Evolutionary conservation across 1,140 invertebrate genomes (phyloP).

Genomic region (Drosophila tropicalis): DNA sequence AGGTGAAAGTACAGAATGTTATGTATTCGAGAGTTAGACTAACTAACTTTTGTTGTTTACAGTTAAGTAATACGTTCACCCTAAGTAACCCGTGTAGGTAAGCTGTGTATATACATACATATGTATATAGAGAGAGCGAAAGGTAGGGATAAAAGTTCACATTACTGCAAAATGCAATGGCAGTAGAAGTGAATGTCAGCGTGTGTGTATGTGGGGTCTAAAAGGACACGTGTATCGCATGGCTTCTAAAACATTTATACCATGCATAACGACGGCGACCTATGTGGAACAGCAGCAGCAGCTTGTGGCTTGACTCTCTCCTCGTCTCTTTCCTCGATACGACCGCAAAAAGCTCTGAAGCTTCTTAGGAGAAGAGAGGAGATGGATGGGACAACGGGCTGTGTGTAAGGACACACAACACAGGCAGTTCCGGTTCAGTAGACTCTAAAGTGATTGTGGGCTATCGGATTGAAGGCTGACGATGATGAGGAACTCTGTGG

Average conservation of each 20-base stretch:
- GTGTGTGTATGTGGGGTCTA: slow-evolving; percentile 13
- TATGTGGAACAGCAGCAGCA: slow-evolving; percentile 22
- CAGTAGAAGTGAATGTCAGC: slow-evolving; percentile 12
- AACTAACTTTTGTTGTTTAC: slow-evolving; percentile 22
- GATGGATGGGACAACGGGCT: not conserved
- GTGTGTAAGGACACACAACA: slow-evolving; percentile 20
- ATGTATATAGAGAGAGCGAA: not conserved
- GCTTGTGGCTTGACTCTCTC: slow-evolving; percentile 25
- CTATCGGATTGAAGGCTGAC: slow-evolving; percentile 16
- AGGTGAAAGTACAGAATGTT: not conserved
- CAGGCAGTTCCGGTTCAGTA: slow-evolving; percentile 71
- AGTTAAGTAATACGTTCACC: slow-evolving; percentile 63
- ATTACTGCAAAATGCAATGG: slow-evolving; percentile 42
- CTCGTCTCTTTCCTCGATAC: not conserved
- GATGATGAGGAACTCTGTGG: not conserved
- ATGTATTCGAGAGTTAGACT: not conserved
- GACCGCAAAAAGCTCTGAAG: not conserved
- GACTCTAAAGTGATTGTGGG: slow-evolving; percentile 68
- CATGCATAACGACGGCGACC: not conserved
- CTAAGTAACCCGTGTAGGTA: slow-evolving; percentile 45
- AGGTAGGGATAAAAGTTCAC: slow-evolving; percentile 24
- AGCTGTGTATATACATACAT: no score
- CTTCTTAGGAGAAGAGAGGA: not conserved
- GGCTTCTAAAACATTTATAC: slow-evolving; percentile 31
- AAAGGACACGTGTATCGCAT: slow-evolving; percentile 38